Base-by-base conservation (phyloP, 2,797 vertebrate species). In the Spizella passerina region DNA sequence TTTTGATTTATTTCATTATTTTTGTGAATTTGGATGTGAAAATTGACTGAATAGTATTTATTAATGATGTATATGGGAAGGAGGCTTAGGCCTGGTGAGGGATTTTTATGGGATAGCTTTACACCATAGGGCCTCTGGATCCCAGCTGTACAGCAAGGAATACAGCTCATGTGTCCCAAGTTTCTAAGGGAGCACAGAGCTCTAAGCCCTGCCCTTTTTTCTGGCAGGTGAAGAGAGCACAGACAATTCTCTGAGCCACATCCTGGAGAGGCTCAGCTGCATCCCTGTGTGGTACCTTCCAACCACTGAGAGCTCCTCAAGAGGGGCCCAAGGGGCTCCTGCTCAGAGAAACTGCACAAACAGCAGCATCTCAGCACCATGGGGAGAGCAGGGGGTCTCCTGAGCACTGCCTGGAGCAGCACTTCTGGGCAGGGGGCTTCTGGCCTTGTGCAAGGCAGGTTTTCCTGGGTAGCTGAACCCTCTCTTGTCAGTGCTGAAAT, bases 1-100 rank as follows among this genome's bases (percentile, higher is more conserved):
- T 77, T 94, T 92, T 87, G 41, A 68, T 73, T 92, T 52, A 27
- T 93, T 30, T 29, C 13, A 30, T 71, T 82, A 77, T 85, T 91
- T 71, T 13, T 29, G 26, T 65, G 41, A 90, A 65, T 44, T 36
- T 86, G 55, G 17, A 75, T 75, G 39, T 91, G 82, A 47, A 83
- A 95, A 87, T 61, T 53, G 27, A 39, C 82, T 71, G 63, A 60
- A 64, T 9, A 79, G 10, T 72, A 38, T 86, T 84, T 69, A 59
- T 55, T 86, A 47, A 86, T 0, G 1, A 61, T 38, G 34, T 55
- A 4, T 60, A 59, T 73, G 16, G 39, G 32, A 55, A 79, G 65
- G 39, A 84, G 23, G 39, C 47, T 69, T 90, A 71, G 46, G 38
- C 26, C 22, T 76, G 32, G 8, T 72, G 75, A 70, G 20, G 64